Percentiles rank a stretch among this genome's conserved stretches.
These are phyloP conservation scores for Agriopis marginaria DNA, from an alignment of 2,888 invertebrate genomes.

Conservation along the genomic window DNA sequence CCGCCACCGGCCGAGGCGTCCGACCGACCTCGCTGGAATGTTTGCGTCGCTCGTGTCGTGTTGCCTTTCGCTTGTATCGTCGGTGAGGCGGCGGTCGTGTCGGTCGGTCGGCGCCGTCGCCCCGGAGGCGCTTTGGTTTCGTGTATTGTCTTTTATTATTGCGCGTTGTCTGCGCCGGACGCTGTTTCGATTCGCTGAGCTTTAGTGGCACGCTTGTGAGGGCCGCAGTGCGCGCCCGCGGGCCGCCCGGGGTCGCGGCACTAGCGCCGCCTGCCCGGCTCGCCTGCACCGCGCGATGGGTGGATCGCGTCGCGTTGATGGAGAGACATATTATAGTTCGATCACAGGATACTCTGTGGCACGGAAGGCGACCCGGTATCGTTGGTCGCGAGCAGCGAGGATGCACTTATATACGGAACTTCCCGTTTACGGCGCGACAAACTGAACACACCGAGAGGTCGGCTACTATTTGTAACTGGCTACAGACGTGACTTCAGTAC, in stretches of 20 bases:
- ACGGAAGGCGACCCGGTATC: slow-evolving; percentile 22
- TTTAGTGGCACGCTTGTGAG: slow-evolving; percentile 57
- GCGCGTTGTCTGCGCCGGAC: slow-evolving; percentile 52
- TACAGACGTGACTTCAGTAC: slow-evolving; percentile 24
- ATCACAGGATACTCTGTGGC: slow-evolving; percentile 29
- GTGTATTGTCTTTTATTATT: slow-evolving; percentile 50
- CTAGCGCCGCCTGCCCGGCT: slow-evolving; percentile 16
- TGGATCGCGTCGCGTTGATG: slow-evolving; percentile 33
- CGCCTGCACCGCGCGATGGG: slow-evolving; percentile 31
- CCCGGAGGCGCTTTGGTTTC: slow-evolving; percentile 38
- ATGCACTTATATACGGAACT: neutral
- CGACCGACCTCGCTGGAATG: slow-evolving; percentile 34
- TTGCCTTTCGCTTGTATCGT: slow-evolving; percentile 31
- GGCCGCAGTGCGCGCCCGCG: slow-evolving; percentile 6
- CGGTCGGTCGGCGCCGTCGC: slow-evolving; percentile 37
- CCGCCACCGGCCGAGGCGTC: slow-evolving; percentile 12
- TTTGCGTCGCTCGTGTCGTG: slow-evolving; percentile 36
- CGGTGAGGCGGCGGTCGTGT: slow-evolving; percentile 26
- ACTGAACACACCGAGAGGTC: slow-evolving; percentile 12
- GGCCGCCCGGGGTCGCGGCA: slow-evolving; percentile 21
- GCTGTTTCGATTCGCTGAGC: slow-evolving; percentile 67
- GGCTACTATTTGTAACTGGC: slow-evolving; percentile 12
- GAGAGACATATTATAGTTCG: slow-evolving; percentile 30
- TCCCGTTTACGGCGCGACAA: slow-evolving; percentile 1
- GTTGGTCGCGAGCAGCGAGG: slow-evolving; percentile 11